Base-by-base conservation (phyloP, 2,888 invertebrate genomes). In the Pristionchus entomophagus region DNA sequence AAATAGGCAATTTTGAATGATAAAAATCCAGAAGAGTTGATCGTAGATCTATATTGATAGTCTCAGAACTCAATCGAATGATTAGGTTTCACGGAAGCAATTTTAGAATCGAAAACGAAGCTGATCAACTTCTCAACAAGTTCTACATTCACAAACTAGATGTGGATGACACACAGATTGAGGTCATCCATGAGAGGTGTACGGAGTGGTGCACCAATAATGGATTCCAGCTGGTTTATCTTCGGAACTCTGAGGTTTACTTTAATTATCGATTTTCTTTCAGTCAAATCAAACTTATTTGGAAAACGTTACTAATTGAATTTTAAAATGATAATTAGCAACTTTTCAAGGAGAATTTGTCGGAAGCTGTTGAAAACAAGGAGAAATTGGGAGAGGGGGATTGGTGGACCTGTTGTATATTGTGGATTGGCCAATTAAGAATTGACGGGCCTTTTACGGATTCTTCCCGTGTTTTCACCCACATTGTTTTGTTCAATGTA, bases 351-450 rank as follows among this genome's bases (percentile, higher is more conserved):
- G 87, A 77, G 32, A 73, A 26, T 38, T 19, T 26, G 32, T 26
- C 38, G 35, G 88, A 88, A 65, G 41, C 77, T 0, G 80, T 35
- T 5, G 86, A 87, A 26, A 65, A 84, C 29, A 35, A 78, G 14
- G 89, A 89, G 19, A 87, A 82, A 45, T 53, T 29, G 38, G 89
- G 89, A 26, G 32, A 88, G n/a, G 59, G 12, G 80, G 90, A 69
- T n/a, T 90, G 29, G 53, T 53, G 38, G 90, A 90, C 62, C 35
- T 86, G 12, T 80, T 90, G 5, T 84, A 89, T 49, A 83, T 69
- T 51, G 87, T 88, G 8, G 62, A 86, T 8, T 90, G 90, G 89
- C 88, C 88, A 19, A 8, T 17, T 1, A 88, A 87, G 86, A 84
- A 45, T 8, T 32, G 32, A 65, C 62, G 8, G 83, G 83, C 3